These are phyloP conservation scores for Hypanus sabinus DNA, from an alignment of 2,113 vertebrate species.

Conservation along the genomic window DNA sequence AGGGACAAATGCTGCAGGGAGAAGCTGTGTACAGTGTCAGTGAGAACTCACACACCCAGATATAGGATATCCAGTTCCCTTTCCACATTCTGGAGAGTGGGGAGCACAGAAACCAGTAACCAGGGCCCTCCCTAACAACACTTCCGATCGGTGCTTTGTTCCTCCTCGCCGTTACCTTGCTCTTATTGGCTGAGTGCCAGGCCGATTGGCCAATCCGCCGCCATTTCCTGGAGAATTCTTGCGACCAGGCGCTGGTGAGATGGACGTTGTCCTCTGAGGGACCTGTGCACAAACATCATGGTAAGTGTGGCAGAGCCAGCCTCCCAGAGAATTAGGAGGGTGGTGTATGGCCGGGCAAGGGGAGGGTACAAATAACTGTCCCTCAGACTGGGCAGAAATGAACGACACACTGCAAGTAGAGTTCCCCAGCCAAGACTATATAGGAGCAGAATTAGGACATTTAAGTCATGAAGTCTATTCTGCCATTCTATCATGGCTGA, in stretches of 20 bases:
- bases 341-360: not conserved
- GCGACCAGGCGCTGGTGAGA: slow-evolving; percentile 88
- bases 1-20: not conserved
- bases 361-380: not conserved
- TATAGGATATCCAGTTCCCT: too few relatives aligned
- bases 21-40: not conserved
- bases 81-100: too few relatives aligned
- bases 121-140: not conserved
- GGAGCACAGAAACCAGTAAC: not conserved
- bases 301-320: slow-evolving; percentile 1
- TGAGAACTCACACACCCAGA: not conserved
- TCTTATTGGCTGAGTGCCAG: slow-evolving; percentile 82
- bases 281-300: slow-evolving; percentile 61
- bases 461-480: too few relatives aligned
- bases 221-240: slow-evolving; percentile 94
- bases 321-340: not conserved
- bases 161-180: slow-evolving; percentile 67
- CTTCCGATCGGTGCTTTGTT: not conserved
- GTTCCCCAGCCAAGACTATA: not conserved
- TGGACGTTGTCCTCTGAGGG: slow-evolving; percentile 96
- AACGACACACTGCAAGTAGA: not conserved
- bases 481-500: too few relatives aligned
- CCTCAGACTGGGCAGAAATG: not conserved
- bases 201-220: slow-evolving; percentile 71
- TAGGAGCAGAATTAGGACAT: too few relatives aligned